phyloP scores from a whole-genome alignment of 2,888 invertebrate genomes.

The Ligdia adustata region DNA sequence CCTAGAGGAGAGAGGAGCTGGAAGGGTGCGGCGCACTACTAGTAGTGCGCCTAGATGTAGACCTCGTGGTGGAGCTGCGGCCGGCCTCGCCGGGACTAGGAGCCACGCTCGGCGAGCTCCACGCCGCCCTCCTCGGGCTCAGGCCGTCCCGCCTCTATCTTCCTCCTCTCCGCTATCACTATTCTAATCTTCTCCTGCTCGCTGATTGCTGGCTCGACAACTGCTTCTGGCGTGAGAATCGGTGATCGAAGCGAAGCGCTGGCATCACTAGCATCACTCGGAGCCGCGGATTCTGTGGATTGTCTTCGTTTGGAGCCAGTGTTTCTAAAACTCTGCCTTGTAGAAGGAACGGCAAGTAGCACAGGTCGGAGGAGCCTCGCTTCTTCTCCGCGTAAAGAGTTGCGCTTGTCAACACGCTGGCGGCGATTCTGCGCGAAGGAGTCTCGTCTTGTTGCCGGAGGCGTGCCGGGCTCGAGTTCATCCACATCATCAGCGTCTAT shows the following conservation, averaged over 20 bases:
- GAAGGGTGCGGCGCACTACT: conserved; percentile 39
- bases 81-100: conserved; percentile 83
- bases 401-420: conserved; percentile 72
- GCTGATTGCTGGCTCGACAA: conserved; percentile 55
- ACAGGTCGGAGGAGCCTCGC: conserved; percentile 72
- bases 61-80: conserved; percentile 80
- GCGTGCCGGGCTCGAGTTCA: conserved; percentile 75
- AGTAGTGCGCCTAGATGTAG: conserved; percentile 66
- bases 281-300: conserved; percentile 62
- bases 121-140: conserved; percentile 65
- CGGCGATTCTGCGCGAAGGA: conserved; percentile 79
- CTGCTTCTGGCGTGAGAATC: conserved; percentile 44
- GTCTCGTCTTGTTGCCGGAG: conserved; percentile 64
- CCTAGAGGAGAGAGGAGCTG: conserved; percentile 47
- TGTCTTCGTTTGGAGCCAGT: conserved; percentile 55
- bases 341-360: conserved; percentile 67
- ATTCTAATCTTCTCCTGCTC: conserved; percentile 84
- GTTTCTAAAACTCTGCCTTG: conserved; percentile 55
- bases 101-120: conserved; percentile 72
- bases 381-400: conserved; percentile 74
- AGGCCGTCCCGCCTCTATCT: conserved; percentile 76
- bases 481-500: conserved; percentile 84
- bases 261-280: conserved; percentile 53
- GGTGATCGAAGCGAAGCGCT: conserved; percentile 52
- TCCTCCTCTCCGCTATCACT: conserved; percentile 85